Evolutionary conservation across 1,140 invertebrate species (phyloP).

Genomic region (Drosophila micromelanica): DNA sequence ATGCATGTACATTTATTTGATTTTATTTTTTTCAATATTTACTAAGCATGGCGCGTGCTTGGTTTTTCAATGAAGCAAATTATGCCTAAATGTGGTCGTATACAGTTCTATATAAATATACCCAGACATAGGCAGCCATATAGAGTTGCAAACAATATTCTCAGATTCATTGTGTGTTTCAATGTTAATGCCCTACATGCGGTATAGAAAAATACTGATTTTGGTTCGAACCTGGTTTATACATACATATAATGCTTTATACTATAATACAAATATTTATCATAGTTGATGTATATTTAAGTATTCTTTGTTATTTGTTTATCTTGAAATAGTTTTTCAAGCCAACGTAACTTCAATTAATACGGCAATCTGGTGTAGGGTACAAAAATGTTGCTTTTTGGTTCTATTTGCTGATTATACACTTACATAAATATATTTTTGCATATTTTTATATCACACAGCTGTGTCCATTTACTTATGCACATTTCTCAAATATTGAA

Average conservation of each 20-base stretch:
- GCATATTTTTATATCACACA: constrained; percentile 37
- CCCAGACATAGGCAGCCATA: not conserved
- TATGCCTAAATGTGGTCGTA: constrained; percentile 32
- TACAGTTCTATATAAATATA: constrained; percentile 24
- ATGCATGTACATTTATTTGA: constrained; percentile 42
- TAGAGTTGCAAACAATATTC: not conserved
- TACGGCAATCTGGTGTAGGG: constrained; percentile 20
- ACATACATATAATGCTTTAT: no score
- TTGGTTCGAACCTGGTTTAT: no score
- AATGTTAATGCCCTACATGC: constrained; percentile 2
- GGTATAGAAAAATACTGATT: not conserved
- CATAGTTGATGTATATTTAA: not conserved
- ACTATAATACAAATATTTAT: no score
- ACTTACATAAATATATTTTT: constrained; percentile 38
- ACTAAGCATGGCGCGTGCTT: constrained; percentile 69
- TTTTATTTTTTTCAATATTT: constrained; percentile 67
- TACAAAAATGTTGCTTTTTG: constrained; percentile 8
- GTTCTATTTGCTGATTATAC: constrained; percentile 25
- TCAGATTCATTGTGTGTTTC: not conserved
- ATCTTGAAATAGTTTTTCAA: not conserved
- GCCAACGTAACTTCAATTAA: not conserved
- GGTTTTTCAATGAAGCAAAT: constrained; percentile 64
- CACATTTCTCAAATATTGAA: constrained; percentile 23
- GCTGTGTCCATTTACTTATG: constrained; percentile 28
- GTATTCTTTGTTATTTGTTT: not conserved